A percentile compares a stretch with the other conserved stretches of the same genome.
phyloP scores from a whole-genome alignment of 2,888 invertebrate species.

The Noctua janthina region DNA sequence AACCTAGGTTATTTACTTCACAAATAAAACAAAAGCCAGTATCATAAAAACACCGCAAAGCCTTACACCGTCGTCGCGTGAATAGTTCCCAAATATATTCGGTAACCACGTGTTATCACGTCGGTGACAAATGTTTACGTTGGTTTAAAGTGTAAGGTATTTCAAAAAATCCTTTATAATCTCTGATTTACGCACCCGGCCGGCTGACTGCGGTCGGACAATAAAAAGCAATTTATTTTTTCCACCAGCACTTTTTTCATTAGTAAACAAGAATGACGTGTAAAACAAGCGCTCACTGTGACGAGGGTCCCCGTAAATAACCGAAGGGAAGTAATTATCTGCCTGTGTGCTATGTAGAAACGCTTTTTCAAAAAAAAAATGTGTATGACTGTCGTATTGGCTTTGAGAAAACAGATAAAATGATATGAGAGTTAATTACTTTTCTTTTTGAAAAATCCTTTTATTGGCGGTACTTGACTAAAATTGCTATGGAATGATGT shows the following conservation, averaged over 20 bases:
- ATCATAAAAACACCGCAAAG: neutral
- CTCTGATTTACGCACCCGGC: conserved; percentile 84
- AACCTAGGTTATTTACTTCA: neutral
- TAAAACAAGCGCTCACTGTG: conserved; percentile 86
- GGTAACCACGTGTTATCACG: conserved; percentile 71
- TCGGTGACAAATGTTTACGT: conserved; percentile 78
- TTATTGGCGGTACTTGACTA: neutral
- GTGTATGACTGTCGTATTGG: conserved; percentile 61
- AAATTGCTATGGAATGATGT: neutral
- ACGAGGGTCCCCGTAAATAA: conserved; percentile 87
- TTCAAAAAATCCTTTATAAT: conserved; percentile 83
- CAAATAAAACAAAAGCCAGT: neutral
- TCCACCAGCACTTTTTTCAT: conserved; percentile 86
- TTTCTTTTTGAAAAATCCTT: conserved; percentile 21
- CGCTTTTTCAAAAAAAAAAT: conserved; percentile 68
- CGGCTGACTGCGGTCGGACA: conserved; percentile 80
- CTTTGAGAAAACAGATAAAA: conserved; percentile 54
- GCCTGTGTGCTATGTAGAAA: conserved; percentile 74
- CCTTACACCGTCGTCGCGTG: neutral
- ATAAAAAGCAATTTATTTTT: conserved; percentile 88
- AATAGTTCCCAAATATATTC: conserved; percentile 56
- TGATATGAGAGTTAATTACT: conserved; percentile 30
- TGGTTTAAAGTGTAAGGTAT: conserved; percentile 80
- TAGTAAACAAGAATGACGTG: conserved; percentile 89
- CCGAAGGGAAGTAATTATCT: conserved; percentile 85